A percentile compares a stretch with the other conserved stretches of the same genome.
Conservation (phyloP, 2,888 invertebrate genomes). For the Invenusta paracnida region DNA sequence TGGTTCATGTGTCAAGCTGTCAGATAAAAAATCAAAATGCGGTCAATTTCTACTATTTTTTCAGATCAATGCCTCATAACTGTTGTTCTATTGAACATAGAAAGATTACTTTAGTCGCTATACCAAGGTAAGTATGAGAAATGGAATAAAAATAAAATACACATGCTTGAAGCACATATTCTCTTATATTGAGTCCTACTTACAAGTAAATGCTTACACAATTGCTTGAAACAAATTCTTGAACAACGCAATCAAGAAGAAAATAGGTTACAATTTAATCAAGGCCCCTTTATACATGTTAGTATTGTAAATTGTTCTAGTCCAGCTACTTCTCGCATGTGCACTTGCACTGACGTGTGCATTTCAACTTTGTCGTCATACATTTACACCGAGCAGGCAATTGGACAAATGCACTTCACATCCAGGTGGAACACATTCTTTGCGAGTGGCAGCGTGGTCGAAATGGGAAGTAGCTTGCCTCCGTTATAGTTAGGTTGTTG, state of each 20-base stretch:
- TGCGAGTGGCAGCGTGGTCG: slow-evolving; percentile 41
- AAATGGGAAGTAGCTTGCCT: slow-evolving; percentile 41
- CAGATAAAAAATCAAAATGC: background rate
- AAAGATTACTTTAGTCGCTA: background rate
- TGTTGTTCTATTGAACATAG: slow-evolving; percentile 17
- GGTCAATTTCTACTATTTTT: background rate
- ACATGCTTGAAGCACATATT: background rate
- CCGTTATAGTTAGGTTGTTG: slow-evolving; percentile 35
- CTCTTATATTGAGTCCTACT: too few species aligned
- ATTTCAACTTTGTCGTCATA: slow-evolving; percentile 33
- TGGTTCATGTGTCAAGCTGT: background rate
- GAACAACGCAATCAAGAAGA: background rate
- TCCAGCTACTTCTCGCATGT: slow-evolving; percentile 27
- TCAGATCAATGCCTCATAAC: background rate
- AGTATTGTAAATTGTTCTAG: slow-evolving; percentile 15
- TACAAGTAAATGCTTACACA: background rate
- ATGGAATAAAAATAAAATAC: background rate
- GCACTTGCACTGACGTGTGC: slow-evolving; percentile 22
- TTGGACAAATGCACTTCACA: slow-evolving; percentile 40
- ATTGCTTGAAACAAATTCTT: background rate
- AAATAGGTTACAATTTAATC: too few species aligned
- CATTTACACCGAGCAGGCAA: slow-evolving; percentile 39
- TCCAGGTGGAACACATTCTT: slow-evolving; percentile 41
- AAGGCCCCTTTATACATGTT: too few species aligned
- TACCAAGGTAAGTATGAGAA: background rate